These are phyloP conservation scores for Heterohyrax brucei DNA, from an alignment of 2,797 vertebrate genomes.

Conservation along the genomic window DNA sequence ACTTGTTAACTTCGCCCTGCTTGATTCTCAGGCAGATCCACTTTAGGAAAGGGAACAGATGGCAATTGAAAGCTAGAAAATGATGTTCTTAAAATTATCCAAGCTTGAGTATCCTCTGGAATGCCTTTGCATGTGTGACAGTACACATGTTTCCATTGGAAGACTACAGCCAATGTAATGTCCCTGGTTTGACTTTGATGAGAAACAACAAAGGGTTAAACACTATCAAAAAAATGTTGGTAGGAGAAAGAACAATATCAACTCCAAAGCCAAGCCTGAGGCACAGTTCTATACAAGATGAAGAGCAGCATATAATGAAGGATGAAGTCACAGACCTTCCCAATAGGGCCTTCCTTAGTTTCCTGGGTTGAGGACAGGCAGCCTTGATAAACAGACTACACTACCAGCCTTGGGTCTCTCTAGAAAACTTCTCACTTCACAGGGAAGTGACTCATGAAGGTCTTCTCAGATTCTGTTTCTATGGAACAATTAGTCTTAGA, in stretches of 20 bases:
- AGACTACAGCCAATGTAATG: neutral
- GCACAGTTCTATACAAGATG: neutral
- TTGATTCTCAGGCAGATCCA: neutral
- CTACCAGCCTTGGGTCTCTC: neutral
- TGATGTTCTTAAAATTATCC: neutral
- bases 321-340: neutral
- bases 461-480: slow-evolving; percentile 19
- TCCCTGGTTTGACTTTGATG: neutral
- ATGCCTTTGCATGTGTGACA: neutral
- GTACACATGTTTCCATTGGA: neutral
- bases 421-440: neutral
- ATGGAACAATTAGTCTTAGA: neutral
- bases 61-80: neutral
- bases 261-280: neutral
- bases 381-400: neutral
- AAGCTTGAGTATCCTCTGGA: neutral
- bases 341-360: neutral
- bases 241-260: neutral
- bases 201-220: neutral
- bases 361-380: neutral
- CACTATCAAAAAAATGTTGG: neutral
- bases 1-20: neutral
- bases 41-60: neutral
- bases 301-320: neutral
- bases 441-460: neutral